phyloP scores from a whole-genome alignment of 2,888 invertebrate genomes.

The Coremacera marginata region DNA sequence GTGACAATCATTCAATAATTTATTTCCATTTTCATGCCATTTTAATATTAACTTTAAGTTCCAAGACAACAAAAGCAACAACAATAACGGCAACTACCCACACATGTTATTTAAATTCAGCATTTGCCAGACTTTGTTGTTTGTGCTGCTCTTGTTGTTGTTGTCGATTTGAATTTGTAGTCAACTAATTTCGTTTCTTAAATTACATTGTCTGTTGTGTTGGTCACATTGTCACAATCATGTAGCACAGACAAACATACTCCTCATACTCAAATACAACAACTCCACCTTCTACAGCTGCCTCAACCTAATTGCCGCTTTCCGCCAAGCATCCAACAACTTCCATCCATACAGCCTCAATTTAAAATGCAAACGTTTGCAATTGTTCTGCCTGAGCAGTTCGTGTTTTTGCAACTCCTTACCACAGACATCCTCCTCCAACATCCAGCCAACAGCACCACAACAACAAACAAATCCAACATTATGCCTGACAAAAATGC shows the following conservation, averaged over 20 bases:
- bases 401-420: no score
- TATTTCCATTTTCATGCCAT: conserved; percentile 59
- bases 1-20: conserved; percentile 67
- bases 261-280: background rate
- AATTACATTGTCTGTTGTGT: conserved; percentile 31
- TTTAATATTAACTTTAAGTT: conserved; percentile 46
- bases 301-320: background rate
- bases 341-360: background rate
- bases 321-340: background rate
- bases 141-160: conserved; percentile 7
- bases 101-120: conserved; percentile 10
- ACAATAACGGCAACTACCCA: no score
- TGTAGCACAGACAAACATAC: background rate
- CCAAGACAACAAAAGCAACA: background rate
- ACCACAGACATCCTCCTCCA: background rate
- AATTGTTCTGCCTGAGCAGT: conserved; percentile 11
- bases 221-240: conserved; percentile 18
- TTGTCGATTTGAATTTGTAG: conserved; percentile 14
- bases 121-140: conserved; percentile 15
- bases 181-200: conserved; percentile 36
- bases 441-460: background rate
- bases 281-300: background rate
- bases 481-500: conserved; percentile 31
- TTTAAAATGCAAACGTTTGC: conserved; percentile 32
- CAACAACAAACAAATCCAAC: background rate